These are phyloP conservation scores for Meiosimyza decipiens DNA, from an alignment of 2,888 invertebrate genomes.

Conservation along the genomic window DNA sequence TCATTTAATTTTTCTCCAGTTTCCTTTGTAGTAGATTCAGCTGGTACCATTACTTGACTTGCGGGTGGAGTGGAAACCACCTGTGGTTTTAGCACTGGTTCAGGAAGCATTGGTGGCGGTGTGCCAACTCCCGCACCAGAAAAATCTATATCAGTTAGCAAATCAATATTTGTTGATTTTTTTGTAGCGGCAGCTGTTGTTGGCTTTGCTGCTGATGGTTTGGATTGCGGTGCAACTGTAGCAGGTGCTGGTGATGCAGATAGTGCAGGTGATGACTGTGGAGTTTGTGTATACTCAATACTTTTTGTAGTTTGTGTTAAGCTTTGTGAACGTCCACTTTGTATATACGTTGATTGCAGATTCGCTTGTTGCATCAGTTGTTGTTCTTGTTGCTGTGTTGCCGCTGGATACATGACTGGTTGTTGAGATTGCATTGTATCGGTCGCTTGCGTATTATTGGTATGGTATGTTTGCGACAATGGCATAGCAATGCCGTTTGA, in stretches of 20 bases:
- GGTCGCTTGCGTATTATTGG: constrained; percentile 33
- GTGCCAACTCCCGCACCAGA: constrained; percentile 60
- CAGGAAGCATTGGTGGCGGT: constrained; percentile 54
- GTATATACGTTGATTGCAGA: constrained; percentile 60
- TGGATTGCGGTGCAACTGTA: constrained; percentile 35
- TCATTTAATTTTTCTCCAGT: not conserved
- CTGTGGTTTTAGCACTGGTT: constrained; percentile 59
- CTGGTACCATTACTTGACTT: constrained; percentile 43
- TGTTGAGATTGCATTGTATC: constrained; percentile 12
- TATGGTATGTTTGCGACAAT: constrained; percentile 27
- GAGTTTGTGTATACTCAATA: constrained; percentile 46
- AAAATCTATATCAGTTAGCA: constrained; percentile 82
- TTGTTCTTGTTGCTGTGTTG: constrained; percentile 31
- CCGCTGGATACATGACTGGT: not conserved
- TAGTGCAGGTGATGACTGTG: constrained; percentile 35
- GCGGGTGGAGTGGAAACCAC: constrained; percentile 51
- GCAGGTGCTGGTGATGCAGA: constrained; percentile 35
- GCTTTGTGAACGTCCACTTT: constrained; percentile 59
- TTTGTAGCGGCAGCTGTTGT: constrained; percentile 38
- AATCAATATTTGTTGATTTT: constrained; percentile 72
- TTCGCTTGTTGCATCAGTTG: constrained; percentile 28
- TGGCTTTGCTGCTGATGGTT: not conserved
- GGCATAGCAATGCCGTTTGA: constrained; percentile 44
- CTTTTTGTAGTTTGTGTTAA: constrained; percentile 64
- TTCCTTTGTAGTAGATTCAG: constrained; percentile 24